These are phyloP conservation scores for Denticeps clupeoides DNA, from an alignment of 2,797 vertebrate species.

Conservation along the genomic window DNA sequence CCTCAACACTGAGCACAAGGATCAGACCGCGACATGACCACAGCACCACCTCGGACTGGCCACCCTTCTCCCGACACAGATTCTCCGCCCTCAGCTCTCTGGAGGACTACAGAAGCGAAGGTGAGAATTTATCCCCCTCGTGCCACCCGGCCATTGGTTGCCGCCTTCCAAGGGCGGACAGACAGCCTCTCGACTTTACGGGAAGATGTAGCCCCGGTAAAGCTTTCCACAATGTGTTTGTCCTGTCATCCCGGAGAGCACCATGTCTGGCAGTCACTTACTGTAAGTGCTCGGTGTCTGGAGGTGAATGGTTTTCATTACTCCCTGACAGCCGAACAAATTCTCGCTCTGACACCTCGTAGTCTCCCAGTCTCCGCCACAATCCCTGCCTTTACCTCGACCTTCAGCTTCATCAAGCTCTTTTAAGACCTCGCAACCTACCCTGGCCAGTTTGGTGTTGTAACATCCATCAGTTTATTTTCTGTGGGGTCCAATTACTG, in stretches of 20 bases:
- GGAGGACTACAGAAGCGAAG: slow-evolving; percentile 76
- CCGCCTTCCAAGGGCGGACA: slow-evolving; percentile 1
- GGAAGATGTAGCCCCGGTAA: too few relatives aligned
- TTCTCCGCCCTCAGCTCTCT: slow-evolving; percentile 65
- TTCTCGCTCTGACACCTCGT: too few relatives aligned
- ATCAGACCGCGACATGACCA: slow-evolving; percentile 60
- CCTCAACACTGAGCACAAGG: slow-evolving; percentile 59
- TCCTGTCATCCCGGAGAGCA: neutral
- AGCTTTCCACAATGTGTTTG: neutral
- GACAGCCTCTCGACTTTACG: too few relatives aligned
- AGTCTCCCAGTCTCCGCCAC: too few relatives aligned
- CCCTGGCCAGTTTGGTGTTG: slow-evolving; percentile 1
- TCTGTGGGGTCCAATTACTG: too few relatives aligned
- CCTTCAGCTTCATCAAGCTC: too few relatives aligned
- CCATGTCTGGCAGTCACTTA: neutral
- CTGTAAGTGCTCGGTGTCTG: neutral
- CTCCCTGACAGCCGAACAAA: too few relatives aligned
- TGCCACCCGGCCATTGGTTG: neutral
- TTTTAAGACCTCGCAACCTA: slow-evolving; percentile 13
- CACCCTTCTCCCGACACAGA: slow-evolving; percentile 58
- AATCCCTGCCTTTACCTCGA: too few relatives aligned
- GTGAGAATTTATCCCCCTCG: slow-evolving; percentile 62
- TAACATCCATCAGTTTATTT: too few relatives aligned
- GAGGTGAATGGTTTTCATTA: slow-evolving; percentile 4
- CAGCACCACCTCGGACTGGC: slow-evolving; percentile 61